phyloP scores from a whole-genome alignment of 2,113 vertebrate genomes.

The Lagopus muta region DNA sequence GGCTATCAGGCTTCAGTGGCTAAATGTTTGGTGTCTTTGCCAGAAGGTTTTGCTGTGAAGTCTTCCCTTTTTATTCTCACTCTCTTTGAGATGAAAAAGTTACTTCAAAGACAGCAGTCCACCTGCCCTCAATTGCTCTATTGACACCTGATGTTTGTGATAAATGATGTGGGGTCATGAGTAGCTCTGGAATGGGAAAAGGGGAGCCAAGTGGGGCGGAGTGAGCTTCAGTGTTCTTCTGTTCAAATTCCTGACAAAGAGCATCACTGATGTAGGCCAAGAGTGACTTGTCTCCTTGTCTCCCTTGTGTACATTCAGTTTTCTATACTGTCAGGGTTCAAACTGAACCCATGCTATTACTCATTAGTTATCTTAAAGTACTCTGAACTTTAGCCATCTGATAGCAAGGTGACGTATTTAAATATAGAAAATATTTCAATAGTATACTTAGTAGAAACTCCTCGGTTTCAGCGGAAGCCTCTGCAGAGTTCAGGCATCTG shows the following conservation, averaged over 20 bases:
- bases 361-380: background rate
- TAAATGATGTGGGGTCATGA: background rate
- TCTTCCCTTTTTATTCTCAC: background rate
- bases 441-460: background rate
- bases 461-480: background rate
- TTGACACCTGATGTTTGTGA: background rate
- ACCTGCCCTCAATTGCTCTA: background rate
- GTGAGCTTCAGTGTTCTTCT: background rate
- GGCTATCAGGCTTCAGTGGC: background rate
- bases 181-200: background rate
- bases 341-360: background rate
- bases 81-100: background rate
- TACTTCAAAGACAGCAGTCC: background rate
- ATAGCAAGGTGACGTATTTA: background rate
- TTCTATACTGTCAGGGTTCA: background rate
- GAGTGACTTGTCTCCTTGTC: background rate
- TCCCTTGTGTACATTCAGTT: background rate
- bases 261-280: background rate
- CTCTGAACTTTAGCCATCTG: background rate
- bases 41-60: background rate
- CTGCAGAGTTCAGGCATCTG: background rate
- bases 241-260: background rate
- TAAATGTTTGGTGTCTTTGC: background rate
- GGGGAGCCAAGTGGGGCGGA: background rate
- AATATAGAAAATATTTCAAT: background rate